phyloP scores from a whole-genome alignment of 1,140 invertebrate species.

The Helicoverpa armigera region DNA sequence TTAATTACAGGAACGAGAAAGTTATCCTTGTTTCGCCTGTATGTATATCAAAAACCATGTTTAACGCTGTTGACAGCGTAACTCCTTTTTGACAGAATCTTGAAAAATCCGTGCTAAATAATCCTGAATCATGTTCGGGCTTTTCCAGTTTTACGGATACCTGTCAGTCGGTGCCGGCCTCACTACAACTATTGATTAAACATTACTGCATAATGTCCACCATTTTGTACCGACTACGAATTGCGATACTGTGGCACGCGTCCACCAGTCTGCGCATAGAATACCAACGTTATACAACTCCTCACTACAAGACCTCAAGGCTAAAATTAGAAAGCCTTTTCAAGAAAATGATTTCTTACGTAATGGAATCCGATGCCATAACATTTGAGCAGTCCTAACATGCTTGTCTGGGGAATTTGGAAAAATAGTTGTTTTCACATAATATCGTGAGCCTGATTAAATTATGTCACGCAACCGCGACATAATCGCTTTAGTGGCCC shows the following conservation, averaged over 20 bases:
- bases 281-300: slow-evolving; percentile 15
- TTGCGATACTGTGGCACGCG: slow-evolving; percentile 66
- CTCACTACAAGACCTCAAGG: slow-evolving; percentile 6
- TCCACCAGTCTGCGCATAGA: slow-evolving; percentile 74
- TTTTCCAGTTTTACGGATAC: slow-evolving; percentile 38
- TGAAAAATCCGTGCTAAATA: not conserved
- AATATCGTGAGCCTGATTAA: slow-evolving; percentile 52
- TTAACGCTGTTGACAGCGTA: not conserved
- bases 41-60: not conserved
- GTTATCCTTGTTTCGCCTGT: not conserved
- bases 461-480: slow-evolving; percentile 51
- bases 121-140: slow-evolving; percentile 12
- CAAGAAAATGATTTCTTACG: slow-evolving; percentile 34
- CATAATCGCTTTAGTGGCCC: slow-evolving; percentile 45
- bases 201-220: slow-evolving; percentile 79
- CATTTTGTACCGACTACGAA: slow-evolving; percentile 73
- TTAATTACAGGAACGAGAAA: not conserved
- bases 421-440: slow-evolving; percentile 48
- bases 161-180: slow-evolving; percentile 41
- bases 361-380: slow-evolving; percentile 30
- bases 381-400: slow-evolving; percentile 28
- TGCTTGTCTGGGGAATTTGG: slow-evolving; percentile 30
- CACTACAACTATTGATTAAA: slow-evolving; percentile 76
- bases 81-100: not conserved
- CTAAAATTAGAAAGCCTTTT: slow-evolving; percentile 10